Percentiles rank a stretch among this genome's conserved stretches.
These are phyloP conservation scores for Bos javanicus DNA, from an alignment of 2,113 vertebrate species.

Conservation along the genomic window DNA sequence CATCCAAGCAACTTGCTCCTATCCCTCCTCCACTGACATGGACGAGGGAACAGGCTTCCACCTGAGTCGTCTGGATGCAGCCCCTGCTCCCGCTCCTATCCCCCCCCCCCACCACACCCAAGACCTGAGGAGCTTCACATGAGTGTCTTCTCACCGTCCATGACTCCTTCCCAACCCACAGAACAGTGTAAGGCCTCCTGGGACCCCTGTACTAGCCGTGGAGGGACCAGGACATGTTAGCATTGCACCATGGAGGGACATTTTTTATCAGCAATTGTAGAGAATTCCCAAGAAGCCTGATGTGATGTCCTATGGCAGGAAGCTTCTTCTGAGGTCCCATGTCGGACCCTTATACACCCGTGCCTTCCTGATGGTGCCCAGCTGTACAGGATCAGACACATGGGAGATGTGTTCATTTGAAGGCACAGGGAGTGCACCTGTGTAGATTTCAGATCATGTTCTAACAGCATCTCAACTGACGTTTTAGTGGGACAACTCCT, in stretches of 20 bases:
- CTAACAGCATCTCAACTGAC: neutral
- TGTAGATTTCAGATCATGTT: rapidly evolving
- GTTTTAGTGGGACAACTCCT: neutral
- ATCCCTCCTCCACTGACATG: rapidly evolving
- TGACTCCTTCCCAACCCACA: rapidly evolving
- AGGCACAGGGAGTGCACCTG: rapidly evolving
- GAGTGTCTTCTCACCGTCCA: rapidly evolving
- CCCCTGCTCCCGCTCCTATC: neutral
- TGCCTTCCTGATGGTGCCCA: neutral
- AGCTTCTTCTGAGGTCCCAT: neutral
- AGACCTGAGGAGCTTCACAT: neutral
- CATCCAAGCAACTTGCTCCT: rapidly evolving
- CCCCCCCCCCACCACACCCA: rapidly evolving
- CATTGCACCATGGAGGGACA: rapidly evolving
- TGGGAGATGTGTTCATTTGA: neutral
- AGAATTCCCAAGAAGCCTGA: neutral
- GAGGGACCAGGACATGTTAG: neutral
- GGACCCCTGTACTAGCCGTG: rapidly evolving
- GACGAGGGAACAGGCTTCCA: neutral
- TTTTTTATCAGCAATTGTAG: too few species aligned
- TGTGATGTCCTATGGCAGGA: neutral
- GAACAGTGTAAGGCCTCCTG: rapidly evolving
- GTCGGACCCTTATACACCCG: rapidly evolving
- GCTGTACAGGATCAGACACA: too few species aligned
- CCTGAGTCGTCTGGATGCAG: too few species aligned